phyloP scores from a whole-genome alignment of 2,888 invertebrate species.

The Megalurothrips usitatus region DNA sequence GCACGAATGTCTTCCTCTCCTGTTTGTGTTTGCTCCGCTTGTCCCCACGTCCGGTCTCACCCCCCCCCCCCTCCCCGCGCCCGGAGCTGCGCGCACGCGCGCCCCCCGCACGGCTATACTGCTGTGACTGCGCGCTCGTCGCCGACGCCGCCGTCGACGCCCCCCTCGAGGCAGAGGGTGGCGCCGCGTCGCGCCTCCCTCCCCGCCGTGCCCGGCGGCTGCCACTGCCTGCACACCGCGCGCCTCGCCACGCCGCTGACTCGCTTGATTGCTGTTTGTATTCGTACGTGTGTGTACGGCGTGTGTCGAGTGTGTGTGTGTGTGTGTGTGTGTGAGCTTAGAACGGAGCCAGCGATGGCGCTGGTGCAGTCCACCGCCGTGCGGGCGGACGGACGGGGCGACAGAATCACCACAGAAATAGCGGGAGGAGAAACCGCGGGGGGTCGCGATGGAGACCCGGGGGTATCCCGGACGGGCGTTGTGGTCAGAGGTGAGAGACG shows the following conservation, averaged over 20 bases:
- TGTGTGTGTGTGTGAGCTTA: not conserved
- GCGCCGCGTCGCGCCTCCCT: not conserved
- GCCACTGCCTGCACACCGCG: not conserved
- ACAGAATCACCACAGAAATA: not conserved
- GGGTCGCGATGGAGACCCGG: no score
- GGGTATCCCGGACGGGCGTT: no score
- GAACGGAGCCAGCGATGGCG: not conserved
- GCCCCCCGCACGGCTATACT: no score
- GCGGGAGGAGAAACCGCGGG: no score
- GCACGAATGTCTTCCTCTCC: not conserved
- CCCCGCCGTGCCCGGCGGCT: not conserved
- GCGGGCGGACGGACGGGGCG: not conserved
- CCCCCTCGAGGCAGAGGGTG: not conserved
- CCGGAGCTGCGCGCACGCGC: not conserved
- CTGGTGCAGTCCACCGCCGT: not conserved
- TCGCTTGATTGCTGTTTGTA: conserved; percentile 5
- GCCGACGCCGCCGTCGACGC: no score
- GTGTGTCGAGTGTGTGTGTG: not conserved
- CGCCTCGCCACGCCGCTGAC: not conserved
- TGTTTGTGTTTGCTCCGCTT: not conserved
- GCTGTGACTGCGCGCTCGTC: not conserved
- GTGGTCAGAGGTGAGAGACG: not conserved
- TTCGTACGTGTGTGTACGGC: not conserved
- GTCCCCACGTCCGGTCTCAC: not conserved
- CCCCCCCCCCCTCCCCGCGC: not conserved